These are phyloP conservation scores for Bombus terrestris DNA, from an alignment of 1,140 invertebrate species.

Conservation along the genomic window DNA sequence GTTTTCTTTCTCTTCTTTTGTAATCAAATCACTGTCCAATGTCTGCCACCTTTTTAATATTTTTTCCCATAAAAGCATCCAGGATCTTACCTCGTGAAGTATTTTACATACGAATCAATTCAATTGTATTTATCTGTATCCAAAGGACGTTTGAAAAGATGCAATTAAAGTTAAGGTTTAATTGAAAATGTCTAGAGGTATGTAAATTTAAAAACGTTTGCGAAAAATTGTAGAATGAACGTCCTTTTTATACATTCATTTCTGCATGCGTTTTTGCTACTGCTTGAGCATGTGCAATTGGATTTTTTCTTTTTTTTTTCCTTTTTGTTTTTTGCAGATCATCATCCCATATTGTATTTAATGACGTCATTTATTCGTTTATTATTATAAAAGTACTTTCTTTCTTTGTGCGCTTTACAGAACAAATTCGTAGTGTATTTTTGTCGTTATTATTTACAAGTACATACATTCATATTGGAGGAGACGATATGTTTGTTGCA, in stretches of 20 bases:
- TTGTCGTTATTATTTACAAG: neutral
- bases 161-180: neutral
- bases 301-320: slow-evolving; percentile 52
- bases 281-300: slow-evolving; percentile 64
- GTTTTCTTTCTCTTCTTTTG: slow-evolving; percentile 54
- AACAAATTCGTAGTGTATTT: neutral
- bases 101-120: slow-evolving; percentile 24
- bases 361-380: neutral
- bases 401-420: slow-evolving; percentile 7
- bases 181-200: neutral
- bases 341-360: slow-evolving; percentile 9
- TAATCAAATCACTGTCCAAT: slow-evolving; percentile 42
- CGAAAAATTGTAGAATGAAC: neutral
- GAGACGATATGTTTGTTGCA: too few relatives aligned
- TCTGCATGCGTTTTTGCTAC: slow-evolving; percentile 65
- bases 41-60: slow-evolving; percentile 27
- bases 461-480: neutral
- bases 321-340: slow-evolving; percentile 50
- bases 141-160: slow-evolving; percentile 24
- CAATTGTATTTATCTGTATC: slow-evolving; percentile 14
- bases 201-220: neutral
- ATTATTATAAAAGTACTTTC: neutral
- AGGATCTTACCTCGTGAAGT: slow-evolving; percentile 47
- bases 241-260: slow-evolving; percentile 52
- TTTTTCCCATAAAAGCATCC: slow-evolving; percentile 16